phyloP scores from a whole-genome alignment of 2,888 invertebrate genomes.

The Athalia rosae region DNA sequence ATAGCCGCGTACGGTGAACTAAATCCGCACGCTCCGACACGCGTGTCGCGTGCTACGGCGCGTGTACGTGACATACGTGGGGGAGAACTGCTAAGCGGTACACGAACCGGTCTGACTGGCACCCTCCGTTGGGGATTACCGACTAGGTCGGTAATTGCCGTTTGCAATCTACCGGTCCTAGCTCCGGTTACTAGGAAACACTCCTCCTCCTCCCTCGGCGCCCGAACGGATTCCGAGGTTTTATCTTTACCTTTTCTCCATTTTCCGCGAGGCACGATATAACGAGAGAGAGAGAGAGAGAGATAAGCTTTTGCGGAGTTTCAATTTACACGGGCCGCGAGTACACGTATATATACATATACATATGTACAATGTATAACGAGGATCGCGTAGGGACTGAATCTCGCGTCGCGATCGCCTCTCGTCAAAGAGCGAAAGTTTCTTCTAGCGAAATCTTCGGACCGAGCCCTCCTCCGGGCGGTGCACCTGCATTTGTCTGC shows the following conservation, averaged over 20 bases:
- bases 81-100: constrained; percentile 44
- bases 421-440: too few species aligned
- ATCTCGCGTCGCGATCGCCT: too few species aligned
- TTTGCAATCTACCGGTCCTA: constrained; percentile 63
- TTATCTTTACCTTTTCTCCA: neutral
- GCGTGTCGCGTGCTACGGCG: constrained; percentile 57
- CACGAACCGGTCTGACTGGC: constrained; percentile 39
- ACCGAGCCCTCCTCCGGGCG: too few species aligned
- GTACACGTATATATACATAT: too few species aligned
- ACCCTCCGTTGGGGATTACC: constrained; percentile 61
- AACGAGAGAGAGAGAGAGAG: too few species aligned
- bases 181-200: constrained; percentile 42
- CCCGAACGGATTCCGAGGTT: neutral
- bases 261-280: too few species aligned
- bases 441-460: too few species aligned
- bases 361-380: too few species aligned
- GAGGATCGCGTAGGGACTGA: too few species aligned
- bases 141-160: constrained; percentile 66
- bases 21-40: constrained; percentile 60
- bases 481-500: too few species aligned
- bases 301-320: too few species aligned
- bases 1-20: constrained; percentile 56
- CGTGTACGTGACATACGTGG: constrained; percentile 66
- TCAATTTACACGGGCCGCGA: too few species aligned
- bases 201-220: constrained; percentile 23